Percentiles rank a stretch among this genome's conserved stretches.
Conservation (phyloP, 2,113 vertebrate genomes). For the Myiagra hebetior region DNA sequence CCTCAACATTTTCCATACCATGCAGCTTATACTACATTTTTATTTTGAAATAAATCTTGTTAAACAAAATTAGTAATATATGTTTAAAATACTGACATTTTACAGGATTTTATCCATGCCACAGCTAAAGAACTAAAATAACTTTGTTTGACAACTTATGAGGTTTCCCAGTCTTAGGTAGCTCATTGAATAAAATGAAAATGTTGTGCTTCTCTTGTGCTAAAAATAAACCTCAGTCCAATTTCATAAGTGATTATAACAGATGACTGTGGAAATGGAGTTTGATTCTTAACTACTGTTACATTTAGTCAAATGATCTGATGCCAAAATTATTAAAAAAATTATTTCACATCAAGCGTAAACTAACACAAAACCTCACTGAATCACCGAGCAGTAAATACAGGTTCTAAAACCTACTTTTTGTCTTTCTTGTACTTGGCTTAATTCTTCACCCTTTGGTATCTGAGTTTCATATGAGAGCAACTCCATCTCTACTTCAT, state of each 20-base stretch:
- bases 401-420: conserved; percentile 74
- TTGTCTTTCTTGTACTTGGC: conserved; percentile 81
- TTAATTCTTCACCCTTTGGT: conserved; percentile 78
- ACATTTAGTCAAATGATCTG: background rate
- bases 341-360: background rate
- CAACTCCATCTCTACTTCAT: conserved; percentile 81
- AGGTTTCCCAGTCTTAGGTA: conserved; percentile 6
- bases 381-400: background rate
- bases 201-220: background rate
- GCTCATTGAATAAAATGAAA: background rate
- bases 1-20: background rate
- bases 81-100: background rate
- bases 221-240: conserved; percentile 24
- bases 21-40: background rate
- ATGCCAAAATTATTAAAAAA: background rate
- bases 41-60: background rate
- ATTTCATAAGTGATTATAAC: background rate
- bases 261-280: background rate
- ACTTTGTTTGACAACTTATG: background rate
- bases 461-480: conserved; percentile 75
- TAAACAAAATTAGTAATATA: background rate
- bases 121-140: background rate
- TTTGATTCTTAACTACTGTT: background rate
- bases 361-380: background rate
- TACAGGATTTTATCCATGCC: background rate